A percentile compares a stretch with the other conserved stretches of the same genome.
Evolutionary conservation across 2,797 vertebrate species (phyloP).

Genomic region (Cuculus canorus): DNA sequence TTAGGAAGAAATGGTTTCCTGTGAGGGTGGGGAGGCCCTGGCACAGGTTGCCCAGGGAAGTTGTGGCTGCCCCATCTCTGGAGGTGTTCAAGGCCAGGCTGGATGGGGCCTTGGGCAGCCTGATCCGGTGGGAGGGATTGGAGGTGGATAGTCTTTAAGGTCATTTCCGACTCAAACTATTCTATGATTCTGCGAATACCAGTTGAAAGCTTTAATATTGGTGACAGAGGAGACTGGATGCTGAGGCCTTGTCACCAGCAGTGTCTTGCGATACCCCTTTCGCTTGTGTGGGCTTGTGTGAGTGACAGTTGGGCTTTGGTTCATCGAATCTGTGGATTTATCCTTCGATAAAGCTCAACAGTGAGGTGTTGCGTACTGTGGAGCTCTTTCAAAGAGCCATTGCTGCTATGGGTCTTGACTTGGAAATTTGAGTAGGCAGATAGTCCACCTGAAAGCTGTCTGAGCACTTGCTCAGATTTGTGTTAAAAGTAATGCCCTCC

Average conservation of each 20-base stretch:
- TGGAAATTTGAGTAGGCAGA: not conserved
- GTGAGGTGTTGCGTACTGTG: fast-evolving
- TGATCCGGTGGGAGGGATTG: too few species aligned
- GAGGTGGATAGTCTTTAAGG: too few species aligned
- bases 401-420: not conserved
- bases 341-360: not conserved
- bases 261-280: not conserved
- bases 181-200: not conserved
- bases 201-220: not conserved
- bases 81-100: too few species aligned
- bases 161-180: too few species aligned
- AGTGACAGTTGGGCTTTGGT: not conserved
- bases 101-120: too few species aligned
- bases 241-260: not conserved
- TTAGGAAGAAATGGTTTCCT: too few species aligned
- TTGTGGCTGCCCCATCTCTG: too few species aligned
- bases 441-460: not conserved
- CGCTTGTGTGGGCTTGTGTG: not conserved
- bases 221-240: not conserved
- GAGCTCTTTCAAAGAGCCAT: not conserved
- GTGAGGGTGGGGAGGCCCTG: too few species aligned
- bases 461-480: not conserved
- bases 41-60: too few species aligned
- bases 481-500: not conserved
- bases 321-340: not conserved